Percentiles rank a stretch among this genome's conserved stretches.
Conservation (phyloP, 2,797 vertebrate species). For the Dicrostonyx torquatus region DNA sequence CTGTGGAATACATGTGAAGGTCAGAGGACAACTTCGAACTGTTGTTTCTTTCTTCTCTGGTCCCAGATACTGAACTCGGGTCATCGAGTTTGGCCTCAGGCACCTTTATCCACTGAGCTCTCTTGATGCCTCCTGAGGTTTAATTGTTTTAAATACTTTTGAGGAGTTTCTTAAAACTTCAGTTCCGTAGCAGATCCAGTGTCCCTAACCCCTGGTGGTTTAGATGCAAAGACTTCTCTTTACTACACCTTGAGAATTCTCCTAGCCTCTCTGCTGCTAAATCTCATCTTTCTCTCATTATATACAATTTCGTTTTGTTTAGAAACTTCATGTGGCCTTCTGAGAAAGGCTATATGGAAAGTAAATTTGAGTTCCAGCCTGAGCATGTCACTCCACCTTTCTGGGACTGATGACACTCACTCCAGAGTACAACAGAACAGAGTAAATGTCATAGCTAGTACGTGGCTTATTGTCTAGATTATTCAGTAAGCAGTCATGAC, state of each 20-base stretch:
- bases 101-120: neutral
- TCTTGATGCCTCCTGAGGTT: neutral
- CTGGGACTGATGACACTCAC: neutral
- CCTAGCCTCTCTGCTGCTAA: constrained; percentile 5
- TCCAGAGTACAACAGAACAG: neutral
- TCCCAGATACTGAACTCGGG: neutral
- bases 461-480: neutral
- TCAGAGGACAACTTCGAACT: neutral
- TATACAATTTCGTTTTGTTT: neutral
- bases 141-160: constrained; percentile 35
- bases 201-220: neutral
- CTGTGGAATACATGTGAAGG: neutral
- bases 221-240: neutral
- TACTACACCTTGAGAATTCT: neutral
- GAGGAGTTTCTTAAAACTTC: neutral
- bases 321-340: constrained; percentile 30
- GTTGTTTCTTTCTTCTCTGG: neutral
- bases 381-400: constrained; percentile 15
- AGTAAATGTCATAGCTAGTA: constrained; percentile 18
- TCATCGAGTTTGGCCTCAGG: neutral
- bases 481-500: neutral
- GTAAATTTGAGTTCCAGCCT: constrained; percentile 53
- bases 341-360: neutral
- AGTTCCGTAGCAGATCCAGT: constrained; percentile 18
- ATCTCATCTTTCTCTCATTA: neutral